Base-by-base conservation (phyloP, 2,797 vertebrate species). In the Microcaecilia unicolor region DNA sequence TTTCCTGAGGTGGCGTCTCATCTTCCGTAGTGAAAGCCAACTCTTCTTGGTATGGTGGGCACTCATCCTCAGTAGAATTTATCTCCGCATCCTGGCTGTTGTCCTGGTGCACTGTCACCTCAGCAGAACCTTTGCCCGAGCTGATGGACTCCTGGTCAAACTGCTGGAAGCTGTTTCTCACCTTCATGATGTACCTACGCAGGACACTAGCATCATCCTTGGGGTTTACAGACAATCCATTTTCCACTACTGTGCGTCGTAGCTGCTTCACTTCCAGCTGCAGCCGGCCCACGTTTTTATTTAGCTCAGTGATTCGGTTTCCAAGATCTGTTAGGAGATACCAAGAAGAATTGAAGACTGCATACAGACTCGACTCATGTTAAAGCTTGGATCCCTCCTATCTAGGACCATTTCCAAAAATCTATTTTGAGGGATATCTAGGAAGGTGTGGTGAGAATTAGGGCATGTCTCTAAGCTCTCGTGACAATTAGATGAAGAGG, bases 281-380 rank as follows among this genome's bases (percentile, higher is more conserved):
- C 15, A 92, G 77, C 32, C 78, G 76, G 34, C 41, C 13, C n/a
- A 92, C 62, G 0, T 76, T 78, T 73, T 92, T 92, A 59, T 64
- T 87, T 38, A 95, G 70, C 62, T 88, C 85, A 2, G 89, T 93
- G 67, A 93, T 81, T 19, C 89, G 81, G 65, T 91, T 93, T 2
- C 91, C 91, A 10, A 93, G 65, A 47, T 90, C 88, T 91, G 61
- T 9, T 24, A 8, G 46, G 37, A 49, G 42, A 42, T n/a, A n/a
- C 21, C 18, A n/a, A n/a, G n/a, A n/a, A n/a, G n/a, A n/a, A n/a
- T n/a, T n/a, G n/a, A n/a, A n/a, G n/a, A n/a, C n/a, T n/a, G n/a
- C n/a, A n/a, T n/a, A n/a, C n/a, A n/a, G n/a, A n/a, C n/a, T n/a
- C n/a, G n/a, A n/a, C n/a, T n/a, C n/a, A n/a, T n/a, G n/a, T 8